These are phyloP conservation scores for Mesocricetus auratus DNA, from an alignment of 2,113 vertebrate genomes.

Conservation along the genomic window DNA sequence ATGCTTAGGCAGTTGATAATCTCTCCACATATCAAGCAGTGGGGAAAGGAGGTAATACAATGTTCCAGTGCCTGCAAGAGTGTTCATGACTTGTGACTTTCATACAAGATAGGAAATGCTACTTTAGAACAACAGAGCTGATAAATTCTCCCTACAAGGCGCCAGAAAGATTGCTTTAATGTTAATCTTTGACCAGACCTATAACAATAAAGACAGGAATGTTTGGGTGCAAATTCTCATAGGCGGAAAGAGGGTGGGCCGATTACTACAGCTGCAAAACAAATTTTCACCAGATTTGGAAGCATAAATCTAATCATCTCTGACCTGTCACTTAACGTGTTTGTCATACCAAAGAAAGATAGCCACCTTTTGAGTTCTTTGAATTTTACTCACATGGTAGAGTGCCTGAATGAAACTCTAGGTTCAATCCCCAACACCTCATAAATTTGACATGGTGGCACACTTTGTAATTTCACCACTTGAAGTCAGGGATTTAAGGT, in stretches of 20 bases:
- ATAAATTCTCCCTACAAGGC: background rate
- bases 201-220: background rate
- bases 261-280: background rate
- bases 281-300: slow-evolving; percentile 8
- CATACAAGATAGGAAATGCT: background rate
- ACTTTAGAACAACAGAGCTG: background rate
- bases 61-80: background rate
- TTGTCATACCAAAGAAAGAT: background rate
- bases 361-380: background rate
- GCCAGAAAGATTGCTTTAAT: background rate
- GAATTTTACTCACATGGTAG: background rate
- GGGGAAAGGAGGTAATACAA: background rate
- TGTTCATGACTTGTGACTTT: slow-evolving; percentile 43
- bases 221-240: background rate
- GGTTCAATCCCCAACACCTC: background rate
- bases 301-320: background rate
- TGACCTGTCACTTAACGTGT: background rate
- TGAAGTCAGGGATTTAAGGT: background rate
- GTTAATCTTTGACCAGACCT: slow-evolving; percentile 17
- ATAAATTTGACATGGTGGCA: background rate
- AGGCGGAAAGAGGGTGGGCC: background rate
- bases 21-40: background rate
- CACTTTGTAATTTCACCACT: background rate
- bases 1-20: background rate
- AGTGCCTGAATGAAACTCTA: background rate